Conservation (phyloP, 1,140 invertebrate species). For the Drosophila sucinea region DNA sequence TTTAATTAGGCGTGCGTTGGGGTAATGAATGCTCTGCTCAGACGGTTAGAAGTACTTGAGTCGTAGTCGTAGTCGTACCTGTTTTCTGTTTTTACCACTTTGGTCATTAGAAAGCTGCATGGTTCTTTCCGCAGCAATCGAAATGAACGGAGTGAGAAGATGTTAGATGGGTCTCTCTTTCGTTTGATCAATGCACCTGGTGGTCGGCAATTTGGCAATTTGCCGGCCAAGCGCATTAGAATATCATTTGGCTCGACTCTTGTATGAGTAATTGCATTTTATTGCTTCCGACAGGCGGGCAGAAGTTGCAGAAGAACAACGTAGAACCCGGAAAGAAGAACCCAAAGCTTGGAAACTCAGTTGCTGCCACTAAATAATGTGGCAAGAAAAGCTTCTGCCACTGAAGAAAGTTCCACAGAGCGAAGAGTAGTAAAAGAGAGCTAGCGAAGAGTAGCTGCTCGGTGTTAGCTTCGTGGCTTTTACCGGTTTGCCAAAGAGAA, state of each 20-base stretch:
- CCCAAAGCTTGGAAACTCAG: constrained; percentile 8
- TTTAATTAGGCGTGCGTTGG: constrained; percentile 74
- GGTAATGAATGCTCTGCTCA: constrained; percentile 56
- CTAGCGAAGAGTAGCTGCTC: constrained; percentile 53
- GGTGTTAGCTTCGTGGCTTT: constrained; percentile 64
- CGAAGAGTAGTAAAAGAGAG: constrained; percentile 49
- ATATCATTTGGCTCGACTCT: constrained; percentile 52
- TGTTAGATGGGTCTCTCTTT: constrained; percentile 19
- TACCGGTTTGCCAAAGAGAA: constrained; percentile 63
- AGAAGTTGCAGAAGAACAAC: constrained; percentile 12
- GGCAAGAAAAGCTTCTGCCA: constrained; percentile 41
- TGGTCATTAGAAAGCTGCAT: constrained; percentile 51
- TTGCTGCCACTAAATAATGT: constrained; percentile 33
- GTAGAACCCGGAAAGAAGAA: constrained; percentile 14
- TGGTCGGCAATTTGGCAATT: constrained; percentile 51
- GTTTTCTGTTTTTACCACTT: constrained; percentile 21
- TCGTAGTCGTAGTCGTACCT: constrained; percentile 21
- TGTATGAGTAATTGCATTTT: constrained; percentile 51
- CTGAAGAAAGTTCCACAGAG: constrained; percentile 65
- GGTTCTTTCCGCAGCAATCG: constrained; percentile 27
- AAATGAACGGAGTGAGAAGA: neutral
- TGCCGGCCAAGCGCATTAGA: constrained; percentile 62
- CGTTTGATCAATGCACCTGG: constrained; percentile 49
- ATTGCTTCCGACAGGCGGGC: constrained; percentile 52
- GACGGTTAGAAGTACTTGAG: constrained; percentile 24